A percentile compares a stretch with the other conserved stretches of the same genome.
Conservation (phyloP, 2,888 invertebrate genomes). For the Harpalus rufipes region DNA sequence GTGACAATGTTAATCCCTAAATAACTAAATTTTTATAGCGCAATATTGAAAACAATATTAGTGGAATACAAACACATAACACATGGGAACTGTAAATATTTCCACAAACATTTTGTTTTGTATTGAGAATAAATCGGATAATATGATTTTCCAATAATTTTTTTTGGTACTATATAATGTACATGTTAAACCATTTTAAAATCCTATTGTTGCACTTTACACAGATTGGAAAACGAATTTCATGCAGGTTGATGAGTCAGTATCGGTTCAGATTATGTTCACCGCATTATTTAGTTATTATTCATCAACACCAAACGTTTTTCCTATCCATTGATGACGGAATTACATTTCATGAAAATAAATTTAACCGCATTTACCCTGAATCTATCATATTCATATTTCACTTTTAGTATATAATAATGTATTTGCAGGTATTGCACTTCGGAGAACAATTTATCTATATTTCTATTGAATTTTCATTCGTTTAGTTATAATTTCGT, state of each 20-base stretch:
- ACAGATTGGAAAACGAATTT: slow-evolving; percentile 29
- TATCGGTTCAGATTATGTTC: slow-evolving; percentile 33
- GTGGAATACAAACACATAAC: neutral
- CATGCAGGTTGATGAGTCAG: slow-evolving; percentile 26
- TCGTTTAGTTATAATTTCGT: neutral
- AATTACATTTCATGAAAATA: slow-evolving; percentile 38
- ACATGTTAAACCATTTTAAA: neutral
- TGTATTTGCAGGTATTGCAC: neutral
- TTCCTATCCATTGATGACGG: slow-evolving; percentile 31
- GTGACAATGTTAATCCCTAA: neutral
- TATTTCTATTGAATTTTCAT: slow-evolving; percentile 19
- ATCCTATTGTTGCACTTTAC: slow-evolving; percentile 5
- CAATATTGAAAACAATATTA: neutral
- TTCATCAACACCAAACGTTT: slow-evolving; percentile 36
- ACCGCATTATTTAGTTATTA: slow-evolving; percentile 47
- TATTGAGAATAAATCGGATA: slow-evolving; percentile 1
- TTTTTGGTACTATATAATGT: neutral
- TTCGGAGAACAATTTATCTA: neutral
- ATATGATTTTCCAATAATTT: slow-evolving; percentile 11
- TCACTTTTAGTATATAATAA: slow-evolving; percentile 24
- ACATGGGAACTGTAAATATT: neutral
- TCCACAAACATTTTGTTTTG: neutral
- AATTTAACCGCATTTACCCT: slow-evolving; percentile 16
- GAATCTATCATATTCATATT: slow-evolving; percentile 1
- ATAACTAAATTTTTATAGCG: neutral